Conservation (phyloP, 1,140 invertebrate genomes). For the Amyelois transitella region DNA sequence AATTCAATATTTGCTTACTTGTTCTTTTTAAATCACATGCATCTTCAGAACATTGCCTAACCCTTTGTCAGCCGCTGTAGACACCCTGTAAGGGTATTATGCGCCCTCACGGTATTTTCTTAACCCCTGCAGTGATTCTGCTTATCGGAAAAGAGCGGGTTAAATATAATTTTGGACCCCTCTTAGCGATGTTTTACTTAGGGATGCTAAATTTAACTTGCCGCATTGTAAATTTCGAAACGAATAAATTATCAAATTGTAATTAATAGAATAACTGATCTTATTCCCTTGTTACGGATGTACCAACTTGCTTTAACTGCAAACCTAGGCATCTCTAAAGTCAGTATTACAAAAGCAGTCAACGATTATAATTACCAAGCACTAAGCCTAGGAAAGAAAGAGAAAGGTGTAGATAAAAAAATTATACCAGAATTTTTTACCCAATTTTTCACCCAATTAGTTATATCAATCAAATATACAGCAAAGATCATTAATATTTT, state of each 20-base stretch:
- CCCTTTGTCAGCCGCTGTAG: conserved; percentile 34
- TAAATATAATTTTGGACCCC: conserved; percentile 57
- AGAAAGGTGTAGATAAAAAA: too few relatives aligned
- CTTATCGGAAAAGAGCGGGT: conserved; percentile 57
- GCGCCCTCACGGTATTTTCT: conserved; percentile 60
- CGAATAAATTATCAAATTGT: background rate
- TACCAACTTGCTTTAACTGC: too few relatives aligned
- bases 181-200: conserved; percentile 35
- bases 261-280: too few relatives aligned
- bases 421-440: too few relatives aligned
- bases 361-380: too few relatives aligned
- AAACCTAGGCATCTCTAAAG: too few relatives aligned
- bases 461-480: too few relatives aligned
- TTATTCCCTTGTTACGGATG: too few relatives aligned
- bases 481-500: too few relatives aligned
- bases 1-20: background rate
- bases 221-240: conserved; percentile 20
- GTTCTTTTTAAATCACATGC: background rate
- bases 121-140: conserved; percentile 66
- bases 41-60: background rate
- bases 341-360: too few relatives aligned
- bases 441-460: too few relatives aligned
- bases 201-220: conserved; percentile 41
- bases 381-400: too few relatives aligned
- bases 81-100: conserved; percentile 60